phyloP scores from a whole-genome alignment of 2,888 invertebrate species.

The Synanthedon formicaeformis region DNA sequence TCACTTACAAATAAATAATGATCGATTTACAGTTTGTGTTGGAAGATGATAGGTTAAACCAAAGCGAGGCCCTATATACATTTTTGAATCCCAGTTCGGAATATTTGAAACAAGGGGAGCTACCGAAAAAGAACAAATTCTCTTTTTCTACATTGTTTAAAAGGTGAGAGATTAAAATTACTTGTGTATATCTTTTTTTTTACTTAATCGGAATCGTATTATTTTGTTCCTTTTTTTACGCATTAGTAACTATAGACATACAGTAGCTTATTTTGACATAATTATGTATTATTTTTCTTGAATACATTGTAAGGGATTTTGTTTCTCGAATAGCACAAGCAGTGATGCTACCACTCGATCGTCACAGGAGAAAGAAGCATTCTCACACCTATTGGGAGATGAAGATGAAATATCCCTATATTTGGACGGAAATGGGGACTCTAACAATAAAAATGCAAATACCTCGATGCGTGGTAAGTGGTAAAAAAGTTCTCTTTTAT shows the following conservation, averaged over 20 bases:
- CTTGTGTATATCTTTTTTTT: conserved; percentile 4
- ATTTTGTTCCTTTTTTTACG: no score
- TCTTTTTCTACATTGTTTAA: conserved; percentile 89
- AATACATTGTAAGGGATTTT: neutral
- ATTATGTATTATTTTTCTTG: neutral
- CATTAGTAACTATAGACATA: no score
- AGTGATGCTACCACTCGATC: conserved; percentile 59
- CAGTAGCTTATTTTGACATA: no score
- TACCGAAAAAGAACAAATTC: conserved; percentile 88
- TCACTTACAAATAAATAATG: neutral
- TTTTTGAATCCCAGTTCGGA: conserved; percentile 94
- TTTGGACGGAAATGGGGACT: conserved; percentile 74
- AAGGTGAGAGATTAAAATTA: conserved; percentile 63
- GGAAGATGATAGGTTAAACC: conserved; percentile 87
- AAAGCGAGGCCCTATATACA: conserved; percentile 89
- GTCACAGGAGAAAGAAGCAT: conserved; percentile 64
- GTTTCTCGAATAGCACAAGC: conserved; percentile 50
- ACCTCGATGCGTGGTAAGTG: conserved; percentile 40
- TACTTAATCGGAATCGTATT: neutral
- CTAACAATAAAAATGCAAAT: conserved; percentile 31
- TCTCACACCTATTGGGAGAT: conserved; percentile 77
- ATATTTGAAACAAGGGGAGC: conserved; percentile 83
- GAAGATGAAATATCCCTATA: conserved; percentile 86
- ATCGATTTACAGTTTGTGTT: conserved; percentile 78
- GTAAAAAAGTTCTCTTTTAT: no score